phyloP scores from a whole-genome alignment of 2,113 vertebrate species.

The Clarias gariepinus region DNA sequence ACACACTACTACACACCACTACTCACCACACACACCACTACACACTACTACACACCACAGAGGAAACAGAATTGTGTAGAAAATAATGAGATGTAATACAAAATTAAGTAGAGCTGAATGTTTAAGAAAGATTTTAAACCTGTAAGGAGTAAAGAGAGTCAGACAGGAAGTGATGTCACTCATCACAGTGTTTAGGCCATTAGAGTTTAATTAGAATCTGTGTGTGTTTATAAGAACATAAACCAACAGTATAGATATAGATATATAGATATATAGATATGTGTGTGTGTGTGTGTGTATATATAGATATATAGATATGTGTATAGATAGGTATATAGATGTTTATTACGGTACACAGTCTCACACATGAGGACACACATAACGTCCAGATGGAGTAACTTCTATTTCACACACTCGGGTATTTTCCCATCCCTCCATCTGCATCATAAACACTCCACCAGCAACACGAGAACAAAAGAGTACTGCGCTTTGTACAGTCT shows the following conservation, averaged over 20 bases:
- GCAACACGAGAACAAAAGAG: constrained; percentile 2
- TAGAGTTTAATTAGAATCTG: constrained; percentile 2
- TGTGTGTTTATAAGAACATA: constrained; percentile 28
- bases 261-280: background rate
- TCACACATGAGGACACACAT: constrained; percentile 23
- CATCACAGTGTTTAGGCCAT: constrained; percentile 9
- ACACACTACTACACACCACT: too few relatives aligned
- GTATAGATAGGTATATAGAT: background rate
- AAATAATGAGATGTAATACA: background rate
- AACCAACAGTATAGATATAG: background rate
- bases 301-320: background rate
- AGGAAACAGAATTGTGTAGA: background rate
- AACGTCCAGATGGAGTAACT: constrained; percentile 3
- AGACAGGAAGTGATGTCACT: constrained; percentile 34
- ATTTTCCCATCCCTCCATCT: constrained; percentile 3
- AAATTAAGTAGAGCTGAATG: background rate
- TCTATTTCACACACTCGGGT: background rate
- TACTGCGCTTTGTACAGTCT: constrained; percentile 23
- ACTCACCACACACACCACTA: too few relatives aligned
- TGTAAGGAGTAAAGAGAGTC: constrained; percentile 11
- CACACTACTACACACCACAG: background rate
- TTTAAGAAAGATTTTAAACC: background rate
- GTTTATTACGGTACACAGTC: constrained; percentile 13
- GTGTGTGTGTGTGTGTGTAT: background rate
- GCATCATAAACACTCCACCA: constrained; percentile 5